Evolutionary conservation across 2,113 vertebrate genomes (phyloP), one percentile per base, ranked within the genome.

Genomic region (Leiothrix lutea): DNA sequence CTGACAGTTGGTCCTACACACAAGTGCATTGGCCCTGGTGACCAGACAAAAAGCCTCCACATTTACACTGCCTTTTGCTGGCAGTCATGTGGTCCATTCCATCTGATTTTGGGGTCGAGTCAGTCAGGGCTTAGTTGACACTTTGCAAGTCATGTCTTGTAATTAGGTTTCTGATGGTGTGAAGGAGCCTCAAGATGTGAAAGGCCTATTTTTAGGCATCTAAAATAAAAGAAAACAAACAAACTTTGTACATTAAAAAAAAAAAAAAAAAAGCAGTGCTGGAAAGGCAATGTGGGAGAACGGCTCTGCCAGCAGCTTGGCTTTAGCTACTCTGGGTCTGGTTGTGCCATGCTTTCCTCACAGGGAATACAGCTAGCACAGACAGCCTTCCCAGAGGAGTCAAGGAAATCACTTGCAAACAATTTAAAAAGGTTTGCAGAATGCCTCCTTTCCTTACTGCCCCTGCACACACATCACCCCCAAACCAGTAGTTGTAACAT

Each of bases 221-320:
- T 62, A 35, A 95, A 94, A 82, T 40, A 85, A 94, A 95, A 73
- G 50, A 94, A 95, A 90, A 75, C 29, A 71, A 94, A 78, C 16
- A 75, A 94, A 80, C 14, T 36, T 58, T 73, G 36, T 22, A 75
- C 29, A 47, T 4, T 44, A 0, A 14, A 15, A 35, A 20, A 29
- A 25, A 45, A 44, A n/a, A n/a, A 31, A 20, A 10, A 19, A 9
- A 13, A 19, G 35, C 48, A 61, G 22, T 6, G 35, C 29, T 92
- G 58, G 74, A 78, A 95, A 73, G 51, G 20, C 44, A 60, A 33
- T 62, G 79, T 80, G 82, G 62, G 88, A 94, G 69, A 94, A 70
- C 51, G 67, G 71, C 81, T 93, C 50, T 88, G 71, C 67, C 64
- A 86, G 71, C 77, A 80, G 71, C 58, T 83, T 31, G 35, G 44